Evolutionary conservation across 2,113 vertebrate species (phyloP).

Genomic region (Tachysurus fulvidraco): DNA sequence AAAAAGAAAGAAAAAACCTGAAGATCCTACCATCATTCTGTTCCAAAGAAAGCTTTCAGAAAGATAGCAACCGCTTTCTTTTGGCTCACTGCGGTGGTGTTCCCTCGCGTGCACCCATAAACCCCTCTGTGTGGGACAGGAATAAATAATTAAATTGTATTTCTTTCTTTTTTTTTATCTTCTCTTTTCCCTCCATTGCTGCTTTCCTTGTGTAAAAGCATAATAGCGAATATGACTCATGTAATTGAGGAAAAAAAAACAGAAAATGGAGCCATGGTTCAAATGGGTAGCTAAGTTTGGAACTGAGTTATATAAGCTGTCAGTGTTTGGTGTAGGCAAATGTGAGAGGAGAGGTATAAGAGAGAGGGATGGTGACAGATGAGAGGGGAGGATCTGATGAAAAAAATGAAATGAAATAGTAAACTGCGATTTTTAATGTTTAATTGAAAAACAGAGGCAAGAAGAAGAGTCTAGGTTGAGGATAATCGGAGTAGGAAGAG

Average conservation of each 20-base stretch:
- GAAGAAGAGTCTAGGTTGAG: constrained; percentile 48
- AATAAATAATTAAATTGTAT: constrained; percentile 49
- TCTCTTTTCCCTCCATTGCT: constrained; percentile 55
- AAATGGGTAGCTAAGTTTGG: constrained; percentile 70
- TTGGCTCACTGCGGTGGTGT: constrained; percentile 56
- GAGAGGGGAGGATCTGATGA: constrained; percentile 38
- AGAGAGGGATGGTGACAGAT: constrained; percentile 48
- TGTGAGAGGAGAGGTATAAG: constrained; percentile 51
- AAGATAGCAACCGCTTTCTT: background rate
- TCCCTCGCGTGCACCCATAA: constrained; percentile 54
- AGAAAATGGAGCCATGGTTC: constrained; percentile 60
- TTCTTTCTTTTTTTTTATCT: background rate
- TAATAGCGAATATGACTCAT: constrained; percentile 76
- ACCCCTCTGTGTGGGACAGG: constrained; percentile 62
- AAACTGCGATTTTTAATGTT: constrained; percentile 45
- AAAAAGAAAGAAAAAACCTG: background rate
- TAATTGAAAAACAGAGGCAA: constrained; percentile 10
- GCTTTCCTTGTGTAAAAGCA: constrained; percentile 63
- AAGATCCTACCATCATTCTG: background rate
- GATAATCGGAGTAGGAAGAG: constrained; percentile 27
- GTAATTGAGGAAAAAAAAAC: constrained; percentile 65
- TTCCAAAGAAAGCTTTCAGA: constrained; percentile 23
- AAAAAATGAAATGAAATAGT: constrained; percentile 37
- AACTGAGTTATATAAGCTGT: constrained; percentile 72
- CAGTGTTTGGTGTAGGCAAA: constrained; percentile 66